Percentiles rank a stretch among this genome's conserved stretches.
Evolutionary conservation across 2,888 invertebrate genomes (phyloP).

Genomic region (Chalcosyrphus nemorum): DNA sequence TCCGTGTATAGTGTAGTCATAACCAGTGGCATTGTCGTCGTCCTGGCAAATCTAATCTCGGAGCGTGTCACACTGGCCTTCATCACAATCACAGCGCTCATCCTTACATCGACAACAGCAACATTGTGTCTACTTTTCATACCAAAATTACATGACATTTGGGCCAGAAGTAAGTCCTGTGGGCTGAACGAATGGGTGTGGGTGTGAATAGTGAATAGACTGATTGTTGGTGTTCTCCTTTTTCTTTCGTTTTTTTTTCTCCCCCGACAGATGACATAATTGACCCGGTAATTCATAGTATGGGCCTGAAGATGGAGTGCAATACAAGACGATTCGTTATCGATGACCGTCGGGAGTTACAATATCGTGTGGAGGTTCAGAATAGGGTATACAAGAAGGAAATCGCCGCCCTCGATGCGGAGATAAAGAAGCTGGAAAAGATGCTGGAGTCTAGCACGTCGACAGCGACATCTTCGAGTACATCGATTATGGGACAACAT

Average conservation of each 20-base stretch:
- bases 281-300: conserved; percentile 93
- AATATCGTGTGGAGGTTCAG: conserved; percentile 94
- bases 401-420: conserved; percentile 89
- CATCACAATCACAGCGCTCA: conserved; percentile 91
- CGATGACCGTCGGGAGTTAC: conserved; percentile 91
- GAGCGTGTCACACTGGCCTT: conserved; percentile 91
- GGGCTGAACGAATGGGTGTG: too few species aligned
- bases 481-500: conserved; percentile 78
- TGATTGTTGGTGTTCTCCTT: conserved; percentile 36
- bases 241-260: neutral
- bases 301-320: conserved; percentile 93
- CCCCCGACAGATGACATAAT: conserved; percentile 85
- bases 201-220: neutral
- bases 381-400: conserved; percentile 94
- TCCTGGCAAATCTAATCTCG: conserved; percentile 93
- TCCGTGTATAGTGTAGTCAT: conserved; percentile 96
- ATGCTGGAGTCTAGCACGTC: conserved; percentile 86
- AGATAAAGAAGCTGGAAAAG: conserved; percentile 89
- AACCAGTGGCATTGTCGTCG: conserved; percentile 92
- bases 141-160: conserved; percentile 91
- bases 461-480: conserved; percentile 83
- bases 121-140: conserved; percentile 93
- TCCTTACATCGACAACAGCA: conserved; percentile 92
- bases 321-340: conserved; percentile 93
- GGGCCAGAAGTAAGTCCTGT: conserved; percentile 84